Percentiles rank a stretch among this genome's conserved stretches.
Evolutionary conservation across 2,888 invertebrate species (phyloP).

Genomic region (Aricia artaxerxes): DNA sequence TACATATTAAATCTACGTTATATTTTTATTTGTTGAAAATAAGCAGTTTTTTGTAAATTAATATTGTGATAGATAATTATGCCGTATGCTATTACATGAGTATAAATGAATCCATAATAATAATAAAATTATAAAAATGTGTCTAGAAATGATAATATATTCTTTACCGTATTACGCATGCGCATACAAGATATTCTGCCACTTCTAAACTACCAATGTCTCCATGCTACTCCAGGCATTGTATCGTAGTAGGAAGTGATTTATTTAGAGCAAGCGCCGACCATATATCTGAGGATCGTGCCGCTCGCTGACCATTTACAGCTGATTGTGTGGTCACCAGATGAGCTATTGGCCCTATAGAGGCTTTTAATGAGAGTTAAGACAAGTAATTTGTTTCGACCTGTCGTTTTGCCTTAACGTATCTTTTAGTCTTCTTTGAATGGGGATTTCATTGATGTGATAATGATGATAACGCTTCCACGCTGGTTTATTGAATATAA

Average conservation of each 20-base stretch:
- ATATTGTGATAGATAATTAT: no score
- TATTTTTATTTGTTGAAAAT: no score
- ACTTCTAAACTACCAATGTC: slow-evolving; percentile 14
- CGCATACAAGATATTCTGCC: neutral
- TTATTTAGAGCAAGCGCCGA: slow-evolving; percentile 67
- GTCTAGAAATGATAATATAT: no score
- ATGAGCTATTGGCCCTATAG: slow-evolving; percentile 48
- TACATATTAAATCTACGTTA: no score
- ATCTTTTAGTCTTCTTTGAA: slow-evolving; percentile 29
- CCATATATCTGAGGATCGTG: slow-evolving; percentile 73
- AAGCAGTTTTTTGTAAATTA: no score
- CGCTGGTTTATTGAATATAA: neutral
- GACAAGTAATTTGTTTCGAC: slow-evolving; percentile 46
- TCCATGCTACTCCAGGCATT: slow-evolving; percentile 45
- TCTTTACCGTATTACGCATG: neutral
- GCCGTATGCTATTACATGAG: no score
- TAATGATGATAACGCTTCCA: neutral
- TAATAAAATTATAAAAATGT: no score
- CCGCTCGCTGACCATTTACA: slow-evolving; percentile 58
- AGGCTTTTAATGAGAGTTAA: slow-evolving; percentile 48
- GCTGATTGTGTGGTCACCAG: slow-evolving; percentile 56
- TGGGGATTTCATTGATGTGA: neutral
- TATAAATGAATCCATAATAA: no score
- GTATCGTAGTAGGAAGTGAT: slow-evolving; percentile 74
- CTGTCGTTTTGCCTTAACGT: slow-evolving; percentile 34